Conservation (phyloP, 2,888 invertebrate genomes). For the Microdon myrmicae region DNA sequence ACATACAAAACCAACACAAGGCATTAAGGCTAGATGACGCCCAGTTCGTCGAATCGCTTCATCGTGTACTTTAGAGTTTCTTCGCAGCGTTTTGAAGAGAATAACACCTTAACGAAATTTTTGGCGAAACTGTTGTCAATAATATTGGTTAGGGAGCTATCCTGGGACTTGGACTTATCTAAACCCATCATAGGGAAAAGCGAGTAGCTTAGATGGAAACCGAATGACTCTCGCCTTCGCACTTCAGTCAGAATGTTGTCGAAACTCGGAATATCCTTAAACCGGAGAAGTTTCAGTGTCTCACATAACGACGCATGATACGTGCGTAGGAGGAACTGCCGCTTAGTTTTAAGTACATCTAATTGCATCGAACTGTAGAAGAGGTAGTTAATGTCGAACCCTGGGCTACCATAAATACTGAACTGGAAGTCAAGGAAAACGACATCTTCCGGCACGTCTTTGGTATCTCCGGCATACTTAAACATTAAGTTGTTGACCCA, state of each 20-base stretch:
- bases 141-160: constrained; percentile 59
- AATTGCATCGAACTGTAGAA: constrained; percentile 60
- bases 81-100: constrained; percentile 55
- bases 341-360: constrained; percentile 57
- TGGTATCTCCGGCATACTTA: constrained; percentile 60
- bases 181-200: constrained; percentile 59
- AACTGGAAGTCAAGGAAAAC: constrained; percentile 63
- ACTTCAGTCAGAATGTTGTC: constrained; percentile 58
- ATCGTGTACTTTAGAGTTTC: constrained; percentile 58
- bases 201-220: constrained; percentile 59
- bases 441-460: constrained; percentile 56
- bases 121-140: constrained; percentile 56
- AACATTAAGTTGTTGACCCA: constrained; percentile 69
- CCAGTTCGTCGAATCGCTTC: constrained; percentile 59
- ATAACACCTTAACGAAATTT: constrained; percentile 57
- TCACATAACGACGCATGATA: constrained; percentile 58
- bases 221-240: constrained; percentile 56
- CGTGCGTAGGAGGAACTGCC: constrained; percentile 56
- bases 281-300: constrained; percentile 54
- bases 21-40: too few relatives aligned
- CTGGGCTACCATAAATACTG: constrained; percentile 62
- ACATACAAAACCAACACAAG: too few relatives aligned
- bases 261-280: constrained; percentile 56
- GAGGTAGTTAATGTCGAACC: constrained; percentile 65
- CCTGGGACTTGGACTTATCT: constrained; percentile 57